Percentiles rank a stretch among this genome's conserved stretches.
Evolutionary conservation across 2,797 vertebrate genomes (phyloP).

Genomic region (Microhierax caerulescens): DNA sequence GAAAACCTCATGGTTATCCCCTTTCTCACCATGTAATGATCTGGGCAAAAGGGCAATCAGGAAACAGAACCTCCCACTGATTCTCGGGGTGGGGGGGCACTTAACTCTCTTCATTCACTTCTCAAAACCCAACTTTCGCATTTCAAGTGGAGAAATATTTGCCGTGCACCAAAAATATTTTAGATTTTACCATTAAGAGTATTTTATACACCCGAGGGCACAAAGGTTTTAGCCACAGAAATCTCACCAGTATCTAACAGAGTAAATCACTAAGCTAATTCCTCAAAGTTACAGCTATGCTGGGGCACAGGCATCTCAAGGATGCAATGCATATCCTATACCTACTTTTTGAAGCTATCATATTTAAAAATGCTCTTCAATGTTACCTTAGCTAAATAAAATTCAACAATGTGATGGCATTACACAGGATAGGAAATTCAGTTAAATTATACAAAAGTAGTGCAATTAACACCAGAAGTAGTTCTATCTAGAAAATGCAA

Average conservation of each 20-base stretch:
- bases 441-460: not conserved
- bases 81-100: rapidly evolving
- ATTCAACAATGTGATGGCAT: not conserved
- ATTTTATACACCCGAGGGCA: not conserved
- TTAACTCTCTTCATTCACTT: not conserved
- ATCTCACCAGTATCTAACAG: not conserved
- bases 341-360: not conserved
- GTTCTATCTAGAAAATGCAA: not conserved
- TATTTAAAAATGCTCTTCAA: rapidly evolving
- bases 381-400: not conserved
- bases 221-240: not conserved
- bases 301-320: not conserved
- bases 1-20: rapidly evolving
- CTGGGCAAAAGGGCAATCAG: not conserved
- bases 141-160: not conserved
- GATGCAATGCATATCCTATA: not conserved
- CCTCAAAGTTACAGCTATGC: not conserved
- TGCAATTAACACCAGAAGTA: not conserved
- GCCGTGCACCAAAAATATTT: not conserved
- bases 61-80: not conserved
- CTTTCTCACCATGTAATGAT: not conserved
- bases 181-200: not conserved
- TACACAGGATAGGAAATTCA: not conserved
- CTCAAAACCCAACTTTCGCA: not conserved
- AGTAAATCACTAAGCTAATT: not conserved